Evolutionary conservation across 2,797 vertebrate species (phyloP).

Genomic region (Enteromius viviparus): DNA sequence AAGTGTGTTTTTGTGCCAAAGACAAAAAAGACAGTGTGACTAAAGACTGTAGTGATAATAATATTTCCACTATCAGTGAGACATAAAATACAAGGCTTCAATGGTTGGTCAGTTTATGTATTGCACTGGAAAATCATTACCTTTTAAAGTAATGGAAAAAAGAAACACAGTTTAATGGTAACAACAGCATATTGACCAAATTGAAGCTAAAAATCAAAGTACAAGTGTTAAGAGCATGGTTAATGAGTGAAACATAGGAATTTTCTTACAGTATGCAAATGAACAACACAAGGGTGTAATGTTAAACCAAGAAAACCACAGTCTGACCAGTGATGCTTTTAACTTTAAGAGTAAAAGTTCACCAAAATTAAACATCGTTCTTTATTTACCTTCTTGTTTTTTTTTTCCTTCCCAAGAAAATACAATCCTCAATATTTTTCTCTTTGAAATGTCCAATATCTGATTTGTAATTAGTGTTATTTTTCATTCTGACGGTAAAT

Average conservation of each 20-base stretch:
- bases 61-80: neutral
- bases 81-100: constrained; percentile 27
- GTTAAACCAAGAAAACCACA: neutral
- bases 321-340: neutral
- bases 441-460: neutral
- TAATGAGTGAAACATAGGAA: neutral
- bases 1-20: neutral
- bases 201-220: constrained; percentile 4
- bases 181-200: constrained; percentile 15
- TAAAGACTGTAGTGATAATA: neutral
- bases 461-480: neutral
- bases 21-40: neutral
- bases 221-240: neutral
- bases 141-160: constrained; percentile 30
- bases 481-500: neutral
- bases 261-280: neutral
- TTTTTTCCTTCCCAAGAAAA: neutral
- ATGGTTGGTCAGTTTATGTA: constrained; percentile 46
- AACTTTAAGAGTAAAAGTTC: neutral
- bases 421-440: neutral
- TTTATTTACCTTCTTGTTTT: neutral
- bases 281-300: neutral
- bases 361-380: neutral
- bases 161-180: neutral
- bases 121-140: constrained; percentile 50